These are phyloP conservation scores for Osmerus mordax DNA, from an alignment of 2,113 vertebrate genomes.

Conservation along the genomic window DNA sequence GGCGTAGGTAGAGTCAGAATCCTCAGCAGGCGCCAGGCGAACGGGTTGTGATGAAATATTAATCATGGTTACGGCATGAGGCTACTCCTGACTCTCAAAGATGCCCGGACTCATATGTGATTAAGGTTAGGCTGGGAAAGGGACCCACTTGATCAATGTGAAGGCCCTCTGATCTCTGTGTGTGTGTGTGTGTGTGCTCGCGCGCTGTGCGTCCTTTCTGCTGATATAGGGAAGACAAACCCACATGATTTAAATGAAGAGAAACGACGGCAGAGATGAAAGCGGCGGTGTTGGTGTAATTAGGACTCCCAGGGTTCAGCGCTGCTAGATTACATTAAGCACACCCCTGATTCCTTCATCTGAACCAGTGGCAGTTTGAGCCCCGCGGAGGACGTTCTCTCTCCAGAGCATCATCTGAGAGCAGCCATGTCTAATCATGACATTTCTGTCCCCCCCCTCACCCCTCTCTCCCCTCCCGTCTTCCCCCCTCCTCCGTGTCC, in stretches of 20 bases:
- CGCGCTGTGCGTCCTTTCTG: conserved; percentile 1
- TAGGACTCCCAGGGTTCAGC: conserved; percentile 48
- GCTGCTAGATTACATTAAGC: conserved; percentile 49
- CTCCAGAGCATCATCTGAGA: conserved; percentile 49
- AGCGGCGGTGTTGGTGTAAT: conserved; percentile 55
- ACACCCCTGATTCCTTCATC: conserved; percentile 57
- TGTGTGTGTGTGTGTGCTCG: conserved; percentile 45
- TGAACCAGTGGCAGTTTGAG: conserved; percentile 50
- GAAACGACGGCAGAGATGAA: conserved; percentile 65
- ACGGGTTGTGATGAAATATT: conserved; percentile 99
- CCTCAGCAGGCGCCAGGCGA: conserved; percentile 89
- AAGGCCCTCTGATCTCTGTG: conserved; percentile 66
- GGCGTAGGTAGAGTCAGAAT: conserved; percentile 81
- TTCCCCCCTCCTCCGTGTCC: not conserved
- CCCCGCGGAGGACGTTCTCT: conserved; percentile 43
- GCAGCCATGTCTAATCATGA: conserved; percentile 45
- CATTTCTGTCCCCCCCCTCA: conserved; percentile 14
- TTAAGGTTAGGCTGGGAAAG: conserved; percentile 79
- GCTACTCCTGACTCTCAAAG: conserved; percentile 88
- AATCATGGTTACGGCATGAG: conserved; percentile 88
- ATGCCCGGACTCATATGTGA: conserved; percentile 84
- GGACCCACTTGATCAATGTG: conserved; percentile 74
- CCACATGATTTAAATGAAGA: conserved; percentile 78
- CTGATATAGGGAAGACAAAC: conserved; percentile 56
- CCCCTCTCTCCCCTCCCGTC: not conserved